Percentiles rank a stretch among this genome's conserved stretches.
These are phyloP conservation scores for Melanerpes formicivorus DNA, from an alignment of 2,113 vertebrate species.

Conservation along the genomic window DNA sequence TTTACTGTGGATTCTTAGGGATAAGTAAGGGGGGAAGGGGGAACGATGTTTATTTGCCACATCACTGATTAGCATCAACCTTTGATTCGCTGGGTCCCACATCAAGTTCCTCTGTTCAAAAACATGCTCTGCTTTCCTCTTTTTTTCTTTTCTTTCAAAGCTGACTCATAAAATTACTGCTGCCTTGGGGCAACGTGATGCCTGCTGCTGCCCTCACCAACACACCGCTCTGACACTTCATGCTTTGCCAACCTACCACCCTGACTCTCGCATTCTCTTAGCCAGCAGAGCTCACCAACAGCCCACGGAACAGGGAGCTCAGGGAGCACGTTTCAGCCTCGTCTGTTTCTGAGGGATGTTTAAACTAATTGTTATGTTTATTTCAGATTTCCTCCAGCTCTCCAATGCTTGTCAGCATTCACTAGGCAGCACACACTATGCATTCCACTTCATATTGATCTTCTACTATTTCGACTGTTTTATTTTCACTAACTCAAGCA, in stretches of 20 bases:
- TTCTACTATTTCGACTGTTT: neutral
- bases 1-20: neutral
- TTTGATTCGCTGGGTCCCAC: neutral
- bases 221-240: neutral
- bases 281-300: neutral
- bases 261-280: neutral
- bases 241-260: neutral
- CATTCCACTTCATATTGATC: neutral
- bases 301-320: neutral
- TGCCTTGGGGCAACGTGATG: neutral
- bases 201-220: neutral
- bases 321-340: neutral
- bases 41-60: neutral
- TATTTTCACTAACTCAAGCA: neutral
- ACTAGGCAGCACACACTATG: neutral
- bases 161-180: constrained; percentile 27
- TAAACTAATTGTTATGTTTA: neutral
- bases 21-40: too few relatives aligned
- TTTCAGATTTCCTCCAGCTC: neutral
- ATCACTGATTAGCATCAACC: neutral
- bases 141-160: neutral
- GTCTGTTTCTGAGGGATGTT: neutral
- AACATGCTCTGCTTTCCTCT: neutral
- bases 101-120: constrained; percentile 15
- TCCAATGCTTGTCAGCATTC: neutral